Evolutionary conservation across 2,888 invertebrate genomes (phyloP), one percentile per base, ranked within the genome.

Genomic region (Uropetala carovei): DNA sequence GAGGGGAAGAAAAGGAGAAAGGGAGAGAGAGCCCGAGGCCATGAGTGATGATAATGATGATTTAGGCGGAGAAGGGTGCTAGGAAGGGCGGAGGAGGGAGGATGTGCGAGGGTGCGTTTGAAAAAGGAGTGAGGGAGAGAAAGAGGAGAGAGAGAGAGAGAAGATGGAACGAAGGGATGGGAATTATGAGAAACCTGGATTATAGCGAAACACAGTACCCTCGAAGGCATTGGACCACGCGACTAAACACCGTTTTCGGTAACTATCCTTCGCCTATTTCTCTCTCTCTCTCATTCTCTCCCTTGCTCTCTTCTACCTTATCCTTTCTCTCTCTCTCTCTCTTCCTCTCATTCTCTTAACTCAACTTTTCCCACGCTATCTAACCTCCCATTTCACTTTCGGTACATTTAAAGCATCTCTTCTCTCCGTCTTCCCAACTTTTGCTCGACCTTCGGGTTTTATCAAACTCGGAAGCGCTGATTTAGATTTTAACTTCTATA

Each of bases 31-130:
- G 22, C 75, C 27, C 22, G 75, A 11, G 22, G 75, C 75, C 75
- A 75, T 75, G 75, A 75, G 75, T 75, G 75, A 75, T 75, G 75
- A 75, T 75, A 75, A 75, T 75, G 75, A 75, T 75, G 75, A 75
- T 75, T 75, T 75, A 75, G 75, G 75, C 75, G 75, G 75, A 75
- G 75, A 13, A 27, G 75, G 22, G 75, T 75, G 75, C 13, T 2
- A 60, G 60, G 7, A 7, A 2, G 60, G 60, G 59, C 14, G 59
- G 59, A 14, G 7, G 13, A 18, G 60, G 60, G 60, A 18, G 60
- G 60, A 43, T 43, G 1, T 43, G 43, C 43, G 43, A 43, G 43
- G 43, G 43, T 43, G 43, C 43, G 43, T 43, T 43, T 3, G 43
- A 43, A 43, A 43, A 43, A 5, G 60, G 60, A 18, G n/a, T 18